Base-by-base conservation (phyloP, 2,888 invertebrate genomes). In the Cephus pygmeus region DNA sequence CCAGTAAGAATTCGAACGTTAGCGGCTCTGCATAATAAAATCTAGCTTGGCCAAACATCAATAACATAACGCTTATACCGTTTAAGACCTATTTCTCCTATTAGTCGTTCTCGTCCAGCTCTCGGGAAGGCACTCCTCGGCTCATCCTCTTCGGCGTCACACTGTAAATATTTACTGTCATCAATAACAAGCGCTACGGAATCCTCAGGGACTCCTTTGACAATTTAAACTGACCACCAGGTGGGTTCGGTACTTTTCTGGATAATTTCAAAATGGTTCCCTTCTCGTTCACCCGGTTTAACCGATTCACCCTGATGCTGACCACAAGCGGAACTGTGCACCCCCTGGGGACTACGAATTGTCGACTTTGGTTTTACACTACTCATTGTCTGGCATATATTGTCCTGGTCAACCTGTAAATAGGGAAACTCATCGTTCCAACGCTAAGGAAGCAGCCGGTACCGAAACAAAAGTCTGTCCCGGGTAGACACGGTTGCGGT, bases 401-500 rank as follows among this genome's bases (percentile, higher is more conserved):
- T 56, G 56, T 9, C 56, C 56, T 23, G 56, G 6, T 56, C 56
- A 56, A 56, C 23, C 23, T 56, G 56, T 56, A 56, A 56, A 56
- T 56, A 15, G 23, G 56, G 56, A 56, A 56, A 56, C 56, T 56
- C 56, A 23, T 56, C 23, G 56, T 56, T 56, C 56, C 23, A 15
- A 15, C 23, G 15, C 23, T 23, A 56, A 56, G 56, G 23, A 56
- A 56, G 23, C 23, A 23, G 56, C 56, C 56, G 56, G 56, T 56
- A 56, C 56, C 23, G 56, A 56, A 56, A 56, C 56, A 56, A 56
- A 56, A 56, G 56, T 56, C 2, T 23, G 56, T 56, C 56, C 56
- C 15, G 73, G 73, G 73, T 33, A 75, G 56, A 69, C 36, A 12
- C 40, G 36, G 34, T 31, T 34, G 33, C 40, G 79, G 79, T 79